phyloP scores from a whole-genome alignment of 2,113 vertebrate species.

The Stictonetta naevosa region DNA sequence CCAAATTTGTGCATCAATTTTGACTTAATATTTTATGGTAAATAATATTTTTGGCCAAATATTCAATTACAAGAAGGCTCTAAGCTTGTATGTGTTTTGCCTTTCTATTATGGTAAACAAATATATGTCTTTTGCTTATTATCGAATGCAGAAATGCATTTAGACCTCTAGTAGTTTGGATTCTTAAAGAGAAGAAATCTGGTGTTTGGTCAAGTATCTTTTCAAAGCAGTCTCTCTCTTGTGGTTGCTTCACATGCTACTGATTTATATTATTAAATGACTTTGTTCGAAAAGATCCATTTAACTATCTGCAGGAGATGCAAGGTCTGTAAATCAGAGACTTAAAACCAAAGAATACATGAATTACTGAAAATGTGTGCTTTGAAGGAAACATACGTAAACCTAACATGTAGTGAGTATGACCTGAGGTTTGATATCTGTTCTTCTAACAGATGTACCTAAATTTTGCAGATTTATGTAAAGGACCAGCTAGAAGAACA shows the following conservation, averaged over 20 bases:
- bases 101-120: not conserved
- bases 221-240: conserved; percentile 14
- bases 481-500: conserved; percentile 92
- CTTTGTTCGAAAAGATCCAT: not conserved
- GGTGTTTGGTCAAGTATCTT: not conserved
- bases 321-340: not conserved
- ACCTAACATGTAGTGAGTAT: not conserved
- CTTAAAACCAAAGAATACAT: not conserved
- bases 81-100: not conserved
- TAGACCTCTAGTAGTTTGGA: not conserved
- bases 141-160: not conserved
- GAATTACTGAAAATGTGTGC: not conserved
- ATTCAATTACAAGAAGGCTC: not conserved
- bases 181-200: not conserved
- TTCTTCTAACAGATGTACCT: not conserved
- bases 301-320: not conserved
- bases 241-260: not conserved
- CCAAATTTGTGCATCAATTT: not conserved
- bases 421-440: not conserved
- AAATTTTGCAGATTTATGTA: conserved; percentile 85
- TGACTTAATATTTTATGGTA: not conserved
- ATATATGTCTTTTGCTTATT: not conserved
- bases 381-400: not conserved
- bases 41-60: not conserved
- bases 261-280: not conserved